A percentile compares a stretch with the other conserved stretches of the same genome.
These are phyloP conservation scores for Cryptomyrus ogoouensis DNA, from an alignment of 2,113 vertebrate species.

Conservation along the genomic window DNA sequence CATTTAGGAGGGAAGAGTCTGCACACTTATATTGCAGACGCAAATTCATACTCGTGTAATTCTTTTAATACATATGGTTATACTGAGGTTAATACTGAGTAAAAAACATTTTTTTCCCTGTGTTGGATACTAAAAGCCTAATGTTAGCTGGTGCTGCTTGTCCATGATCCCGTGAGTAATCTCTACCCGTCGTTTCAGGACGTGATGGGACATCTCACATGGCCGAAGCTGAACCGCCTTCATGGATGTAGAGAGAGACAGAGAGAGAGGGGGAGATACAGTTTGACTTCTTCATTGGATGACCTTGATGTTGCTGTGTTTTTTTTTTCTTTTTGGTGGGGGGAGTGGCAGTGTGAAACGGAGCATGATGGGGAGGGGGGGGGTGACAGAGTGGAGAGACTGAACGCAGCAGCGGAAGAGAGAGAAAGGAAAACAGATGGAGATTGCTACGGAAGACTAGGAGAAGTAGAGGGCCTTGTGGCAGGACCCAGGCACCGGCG, in stretches of 20 bases:
- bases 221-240: not conserved
- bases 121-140: not conserved
- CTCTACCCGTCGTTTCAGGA: not conserved
- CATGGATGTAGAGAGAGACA: not conserved
- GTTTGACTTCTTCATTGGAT: constrained; percentile 1
- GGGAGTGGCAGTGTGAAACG: not conserved
- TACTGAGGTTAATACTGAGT: not conserved
- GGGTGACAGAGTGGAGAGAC: not conserved
- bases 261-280: constrained; percentile 8
- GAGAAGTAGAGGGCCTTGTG: not conserved
- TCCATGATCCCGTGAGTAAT: not conserved
- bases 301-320: constrained; percentile 11
- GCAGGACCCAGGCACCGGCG: not conserved
- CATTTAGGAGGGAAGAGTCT: constrained; percentile 16
- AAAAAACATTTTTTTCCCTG: not conserved
- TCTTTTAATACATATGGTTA: not conserved
- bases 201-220: constrained; percentile 4
- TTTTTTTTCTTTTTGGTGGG: not conserved
- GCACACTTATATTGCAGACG: not conserved
- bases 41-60: not conserved
- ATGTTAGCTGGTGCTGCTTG: not conserved
- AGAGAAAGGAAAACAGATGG: constrained; percentile 9
- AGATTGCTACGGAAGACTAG: not conserved
- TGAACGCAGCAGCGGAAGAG: constrained; percentile 14
- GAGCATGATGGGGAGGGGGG: not conserved